Evolutionary conservation across 1,140 invertebrate genomes (phyloP).

Genomic region (Pogonomyrmex californicus): DNA sequence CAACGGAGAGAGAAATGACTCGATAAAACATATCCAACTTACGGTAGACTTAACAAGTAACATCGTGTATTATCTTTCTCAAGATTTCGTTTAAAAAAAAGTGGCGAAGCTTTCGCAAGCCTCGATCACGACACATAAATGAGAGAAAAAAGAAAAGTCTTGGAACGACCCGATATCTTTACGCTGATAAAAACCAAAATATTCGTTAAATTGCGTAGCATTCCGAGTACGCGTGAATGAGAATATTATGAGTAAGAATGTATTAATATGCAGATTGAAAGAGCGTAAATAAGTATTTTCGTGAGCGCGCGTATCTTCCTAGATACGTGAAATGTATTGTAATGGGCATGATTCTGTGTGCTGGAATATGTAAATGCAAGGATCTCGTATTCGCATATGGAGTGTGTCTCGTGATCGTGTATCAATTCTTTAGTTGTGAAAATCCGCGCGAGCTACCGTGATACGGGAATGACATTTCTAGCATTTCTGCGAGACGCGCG

Average conservation of each 20-base stretch:
- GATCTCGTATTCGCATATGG: conserved; percentile 15
- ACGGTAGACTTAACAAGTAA: background rate
- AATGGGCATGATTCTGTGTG: conserved; percentile 72
- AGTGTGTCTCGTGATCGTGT: conserved; percentile 26
- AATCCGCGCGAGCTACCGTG: background rate
- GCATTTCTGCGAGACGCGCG: background rate
- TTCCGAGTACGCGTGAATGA: conserved; percentile 34
- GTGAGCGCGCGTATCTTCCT: conserved; percentile 42
- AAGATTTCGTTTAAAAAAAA: conserved; percentile 11
- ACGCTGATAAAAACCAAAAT: conserved; percentile 6
- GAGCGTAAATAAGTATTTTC: conserved; percentile 50
- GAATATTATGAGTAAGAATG: conserved; percentile 45
- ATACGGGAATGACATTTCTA: conserved; percentile 15
- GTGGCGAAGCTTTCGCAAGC: conserved; percentile 16
- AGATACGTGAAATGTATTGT: conserved; percentile 63
- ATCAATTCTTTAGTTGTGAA: background rate
- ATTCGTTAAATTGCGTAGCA: conserved; percentile 26
- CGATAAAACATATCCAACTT: conserved; percentile 44
- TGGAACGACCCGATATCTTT: background rate
- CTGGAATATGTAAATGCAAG: conserved; percentile 58
- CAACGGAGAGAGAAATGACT: conserved; percentile 21
- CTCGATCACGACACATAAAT: background rate
- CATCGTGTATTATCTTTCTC: conserved; percentile 34
- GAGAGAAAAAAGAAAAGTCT: background rate
- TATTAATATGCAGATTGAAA: conserved; percentile 15